Evolutionary conservation across 1,140 invertebrate species (phyloP), one percentile per base, ranked within the genome.

Genomic region (Manduca sexta): DNA sequence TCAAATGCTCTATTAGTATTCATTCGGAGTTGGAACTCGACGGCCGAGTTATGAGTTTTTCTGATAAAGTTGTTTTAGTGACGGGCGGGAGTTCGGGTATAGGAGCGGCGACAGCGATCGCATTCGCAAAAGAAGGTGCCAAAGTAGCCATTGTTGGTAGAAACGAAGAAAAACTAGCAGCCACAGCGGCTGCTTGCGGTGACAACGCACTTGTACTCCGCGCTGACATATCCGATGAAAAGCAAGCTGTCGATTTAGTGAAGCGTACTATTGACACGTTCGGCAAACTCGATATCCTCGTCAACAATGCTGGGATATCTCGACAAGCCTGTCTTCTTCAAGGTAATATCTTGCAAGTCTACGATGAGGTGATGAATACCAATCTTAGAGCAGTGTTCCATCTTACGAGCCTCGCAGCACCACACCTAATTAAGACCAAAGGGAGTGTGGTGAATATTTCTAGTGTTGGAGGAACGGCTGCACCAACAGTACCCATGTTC

Each of bases 11-110:
- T n/a, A n/a, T n/a, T n/a, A 26, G 21, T 26, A 26, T 26, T 26
- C 21, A 8, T 3, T 5, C 21, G 21, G 4, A 26, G 4, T 26
- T 26, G 4, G 21, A 5, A 26, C 8, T 8, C 4, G 21, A 26
- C 21, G 8, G 6, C 11, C 12, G 91, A 31, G 49, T 17, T 21
- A 58, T 61, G 62, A 43, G 37, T 47, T 57, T 60, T 16, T 14
- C 2, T 0, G 86, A 80, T 11, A 91, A 91, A 86, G 89, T 92
- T 7, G 86, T 91, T 0, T 67, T 92, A n/a, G 88, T 92, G 40
- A 92, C 91, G 1, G 94, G 94, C 42, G 94, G 93, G 1, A 94
- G 93, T 70, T 94, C 93, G 14, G 95, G 95, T 3, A 95, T 96
- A 52, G 94, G 94, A 41, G 90, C 91, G 17, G 91, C 90, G 4